A percentile compares a stretch with the other conserved stretches of the same genome.
These are phyloP conservation scores for Hycleus phaleratus DNA, from an alignment of 1,140 invertebrate species.

Conservation along the genomic window DNA sequence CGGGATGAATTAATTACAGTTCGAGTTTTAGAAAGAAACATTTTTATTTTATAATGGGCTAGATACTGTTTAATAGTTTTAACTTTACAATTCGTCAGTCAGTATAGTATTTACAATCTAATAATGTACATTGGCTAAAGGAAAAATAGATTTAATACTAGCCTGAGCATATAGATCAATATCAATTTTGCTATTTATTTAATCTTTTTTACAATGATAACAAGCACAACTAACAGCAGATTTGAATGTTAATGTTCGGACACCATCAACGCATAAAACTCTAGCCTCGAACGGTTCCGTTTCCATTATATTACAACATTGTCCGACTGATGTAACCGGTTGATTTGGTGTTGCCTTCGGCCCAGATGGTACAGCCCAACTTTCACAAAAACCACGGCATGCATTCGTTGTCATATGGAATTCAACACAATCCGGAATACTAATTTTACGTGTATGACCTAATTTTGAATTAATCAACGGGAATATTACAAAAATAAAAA, in stretches of 20 bases:
- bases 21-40: neutral
- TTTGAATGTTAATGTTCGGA: conserved; percentile 69
- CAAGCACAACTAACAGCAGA: conserved; percentile 75
- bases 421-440: conserved; percentile 73
- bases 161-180: no score
- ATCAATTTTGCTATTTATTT: conserved; percentile 23
- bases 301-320: conserved; percentile 85
- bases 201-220: conserved; percentile 79
- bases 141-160: neutral
- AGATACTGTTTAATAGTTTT: neutral
- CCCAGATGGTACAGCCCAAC: conserved; percentile 63
- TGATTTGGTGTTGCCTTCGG: conserved; percentile 57
- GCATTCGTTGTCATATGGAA: conserved; percentile 81
- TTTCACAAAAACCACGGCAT: conserved; percentile 78
- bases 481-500: no score
- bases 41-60: neutral
- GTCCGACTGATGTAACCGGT: conserved; percentile 74
- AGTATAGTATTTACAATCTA: conserved; percentile 31
- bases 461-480: conserved; percentile 11
- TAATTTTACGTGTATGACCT: conserved; percentile 72
- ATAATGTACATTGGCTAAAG: conserved; percentile 16
- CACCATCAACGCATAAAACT: conserved; percentile 69
- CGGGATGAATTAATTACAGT: no score
- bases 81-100: conserved; percentile 24
- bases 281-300: conserved; percentile 64